Base-by-base conservation (phyloP, 2,797 vertebrate species). In the Platalea minor region DNA sequence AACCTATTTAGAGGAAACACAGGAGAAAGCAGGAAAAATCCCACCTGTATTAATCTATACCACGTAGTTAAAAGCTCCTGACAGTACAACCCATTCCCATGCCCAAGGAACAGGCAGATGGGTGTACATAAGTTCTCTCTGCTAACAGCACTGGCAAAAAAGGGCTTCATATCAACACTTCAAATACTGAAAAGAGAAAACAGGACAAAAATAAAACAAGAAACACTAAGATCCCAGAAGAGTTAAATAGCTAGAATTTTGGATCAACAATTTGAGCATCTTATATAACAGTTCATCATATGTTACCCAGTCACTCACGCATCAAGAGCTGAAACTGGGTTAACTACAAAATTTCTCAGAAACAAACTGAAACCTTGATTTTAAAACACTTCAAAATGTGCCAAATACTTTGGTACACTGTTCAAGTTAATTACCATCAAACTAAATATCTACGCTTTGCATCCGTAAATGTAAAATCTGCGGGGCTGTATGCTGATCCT, bases 261-360 rank as follows among this genome's bases (percentile, higher is more conserved):
- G 89, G 96, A 97, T 91, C 96, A 95, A 97, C 95, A 94, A 91
- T 96, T 83, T 93, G 88, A 96, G 85, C 94, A 96, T 96, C 93
- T 96, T 97, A 95, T 79, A 81, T 97, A 97, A 96, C 69, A 76
- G 96, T 95, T 96, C 93, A 96, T 97, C 95, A 94, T 95, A 97
- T 96, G 95, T 75, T 93, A 95, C 80, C 72, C 93, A 95, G 94
- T 95, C 89, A 90, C 89, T 97, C 91, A 88, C 78, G 85, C 93
- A 93, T 75, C 96, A 95, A 97, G 91, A 95, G 89, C 85, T 90
- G 94, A 96, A 96, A 96, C 85, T 96, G 89, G 96, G 96, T 96
- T 96, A 97, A 96, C 89, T 81, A 94, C 50, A 59, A 90, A 88
- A 96, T 94, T 93, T 89, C 95, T 92, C 95, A 93, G 96, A 94